These are phyloP conservation scores for Addax nasomaculatus DNA, from an alignment of 2,113 vertebrate genomes.

Conservation along the genomic window DNA sequence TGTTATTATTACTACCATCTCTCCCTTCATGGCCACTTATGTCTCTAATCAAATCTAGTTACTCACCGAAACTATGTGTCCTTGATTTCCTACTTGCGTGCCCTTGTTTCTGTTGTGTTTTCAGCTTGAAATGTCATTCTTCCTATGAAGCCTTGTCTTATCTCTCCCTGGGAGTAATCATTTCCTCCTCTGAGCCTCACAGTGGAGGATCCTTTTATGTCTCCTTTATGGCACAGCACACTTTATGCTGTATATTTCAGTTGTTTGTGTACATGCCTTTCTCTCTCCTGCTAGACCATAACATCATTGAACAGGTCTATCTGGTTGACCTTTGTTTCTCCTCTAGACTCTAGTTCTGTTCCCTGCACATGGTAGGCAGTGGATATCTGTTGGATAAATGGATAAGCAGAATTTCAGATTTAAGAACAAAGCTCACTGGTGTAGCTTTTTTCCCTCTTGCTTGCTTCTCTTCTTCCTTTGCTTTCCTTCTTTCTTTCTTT, in stretches of 20 bases:
- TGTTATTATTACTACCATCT: background rate
- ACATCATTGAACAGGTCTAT: background rate
- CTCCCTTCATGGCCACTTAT: background rate
- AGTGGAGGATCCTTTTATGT: background rate
- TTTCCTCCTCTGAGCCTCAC: background rate
- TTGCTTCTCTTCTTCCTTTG: background rate
- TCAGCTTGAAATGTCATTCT: background rate
- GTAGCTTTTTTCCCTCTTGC: background rate
- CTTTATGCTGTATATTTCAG: background rate
- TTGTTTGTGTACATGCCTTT: background rate
- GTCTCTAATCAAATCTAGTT: background rate
- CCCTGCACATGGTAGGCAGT: background rate
- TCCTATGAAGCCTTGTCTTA: background rate
- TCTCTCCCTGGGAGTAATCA: background rate
- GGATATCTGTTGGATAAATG: background rate
- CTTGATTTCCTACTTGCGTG: background rate
- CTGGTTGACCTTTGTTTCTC: background rate
- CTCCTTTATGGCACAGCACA: background rate
- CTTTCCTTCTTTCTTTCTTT: background rate
- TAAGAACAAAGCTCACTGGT: background rate
- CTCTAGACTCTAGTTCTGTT: background rate
- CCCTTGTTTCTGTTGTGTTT: slow-evolving; percentile 29
- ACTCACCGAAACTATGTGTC: background rate
- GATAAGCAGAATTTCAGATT: background rate
- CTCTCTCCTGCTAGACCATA: background rate